Evolutionary conservation across 1,140 invertebrate genomes (phyloP), one percentile per base, ranked within the genome.

Genomic region (Vanessa tameamea): DNA sequence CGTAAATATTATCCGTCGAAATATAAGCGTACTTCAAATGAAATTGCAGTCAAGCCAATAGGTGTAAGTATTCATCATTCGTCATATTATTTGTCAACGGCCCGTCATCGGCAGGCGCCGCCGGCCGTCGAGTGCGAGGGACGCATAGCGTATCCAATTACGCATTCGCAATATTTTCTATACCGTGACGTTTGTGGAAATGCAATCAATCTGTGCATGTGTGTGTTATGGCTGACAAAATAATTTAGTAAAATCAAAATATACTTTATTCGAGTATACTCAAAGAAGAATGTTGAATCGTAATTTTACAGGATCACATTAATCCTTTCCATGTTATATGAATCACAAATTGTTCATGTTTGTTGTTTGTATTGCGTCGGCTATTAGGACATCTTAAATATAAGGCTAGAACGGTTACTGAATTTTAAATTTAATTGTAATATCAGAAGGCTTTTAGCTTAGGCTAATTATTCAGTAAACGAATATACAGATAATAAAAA

Each of bases 111-210:
- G 74, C 89, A 91, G 82, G 80, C 86, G 83, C 78, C 63, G 76
- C 69, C 78, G 80, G 69, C 70, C 80, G 84, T 83, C 85, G 84
- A 83, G 85, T 87, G 87, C 81, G 83, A 78, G 73, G 82, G 82
- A 86, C 86, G 83, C 79, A 78, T 81, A 73, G 77, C 82, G 80
- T 82, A 81, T 90, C 88, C 89, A 91, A 90, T 91, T 91, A 90
- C 83, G 81, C 81, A 89, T 87, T 86, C 86, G 87, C 87, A 87
- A 91, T 91, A 89, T 91, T 90, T 90, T 90, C 89, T 88, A 90
- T 90, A 83, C 82, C 79, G 82, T 85, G 86, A 87, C 84, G 82
- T 81, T 75, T 81, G 79, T 73, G 72, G 77, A 82, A 84, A 85
- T 82, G 87, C 86, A 89, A 89, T 89, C 84, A 89, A 91, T 89